Evolutionary conservation across 1,140 invertebrate species (phyloP), one percentile per base, ranked within the genome.

Genomic region (Nylanderia fulva): DNA sequence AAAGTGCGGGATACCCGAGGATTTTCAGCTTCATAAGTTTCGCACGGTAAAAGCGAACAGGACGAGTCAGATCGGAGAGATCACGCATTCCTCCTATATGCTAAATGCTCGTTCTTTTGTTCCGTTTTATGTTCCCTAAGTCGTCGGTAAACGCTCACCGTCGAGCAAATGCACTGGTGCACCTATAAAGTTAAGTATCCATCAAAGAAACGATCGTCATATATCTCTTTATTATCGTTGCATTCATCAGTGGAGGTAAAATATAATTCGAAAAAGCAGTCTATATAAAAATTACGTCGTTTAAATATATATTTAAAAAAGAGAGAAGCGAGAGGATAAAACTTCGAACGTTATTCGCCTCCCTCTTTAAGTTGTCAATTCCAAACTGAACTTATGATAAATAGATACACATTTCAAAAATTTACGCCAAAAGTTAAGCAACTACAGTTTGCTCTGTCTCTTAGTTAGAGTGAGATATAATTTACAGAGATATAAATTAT

Each of bases 11-110:
- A 82, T 82, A 33, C 24, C 64, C 52, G 42, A 77, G 72, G 63
- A 85, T 85, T 85, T 80, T 80, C 84, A 27, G 75, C 75, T 58
- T 84, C 60, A 29, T 33, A 66, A 68, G 21, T 83, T 84, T 27
- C 56, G 79, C n/a, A 42, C 36, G 68, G 79, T 56, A 83, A 83
- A n/a, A 69, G 77, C 64, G 52, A 80, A n/a, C n/a, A n/a, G 24
- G 24, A 21, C 60, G 6, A 54, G 54, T 15, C 39, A n/a, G 60
- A 52, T 85, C 63, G 29, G 74, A 79, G 48, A 79, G 60, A 71
- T 33, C 60, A 42, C 58, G 60, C 82, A 66, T 84, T 64, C 61
- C 71, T 54, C 60, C n/a, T n/a, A n/a, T 13, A 11, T 29, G 72
- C 48, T 84, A 56, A 84, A 84, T 64, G 13, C 61, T 68, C 48